Evolutionary conservation across 2,113 vertebrate genomes (phyloP), one percentile per base, ranked within the genome.

Genomic region (Microtus pennsylvanicus): DNA sequence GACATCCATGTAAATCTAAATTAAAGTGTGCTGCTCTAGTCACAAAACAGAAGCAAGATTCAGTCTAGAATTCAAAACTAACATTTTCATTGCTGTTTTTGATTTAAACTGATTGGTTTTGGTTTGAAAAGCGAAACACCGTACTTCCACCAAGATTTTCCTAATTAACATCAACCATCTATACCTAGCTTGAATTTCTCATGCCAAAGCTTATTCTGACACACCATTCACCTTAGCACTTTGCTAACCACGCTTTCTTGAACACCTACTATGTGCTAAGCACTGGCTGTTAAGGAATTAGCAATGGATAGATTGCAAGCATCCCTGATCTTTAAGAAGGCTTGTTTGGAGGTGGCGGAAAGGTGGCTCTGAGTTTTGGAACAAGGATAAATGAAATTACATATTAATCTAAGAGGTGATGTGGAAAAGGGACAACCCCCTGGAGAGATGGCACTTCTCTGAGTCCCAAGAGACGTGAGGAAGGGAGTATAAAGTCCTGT

Each of bases 91-190:
- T 76, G 47, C 19, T 38, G 12, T 19, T 6, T 96, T 93, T 89
- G 67, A 94, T 89, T 89, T 86, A 63, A 45, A 92, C 61, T 30
- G 35, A 74, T 88, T 92, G 93, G 38, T 58, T 95, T 88, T 72
- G 90, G 90, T 81, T 93, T 90, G 90, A 81, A 87, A 93, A 82
- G 58, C 1, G 33, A 30, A 72, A 5, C 16, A 72, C 3, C 14
- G 8, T 65, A 75, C 33, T 81, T 91, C 77, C 89, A 72, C 67
- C n/a, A 87, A 19, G 74, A n/a, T 50, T 96, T 94, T 93, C 35
- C n/a, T 89, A 47, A 38, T 47, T 77, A 76, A 52, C 12, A 17
- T n/a, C 50, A 85, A n/a, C 80, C 80, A 90, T 88, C 38, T 35
- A 83, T 75, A 52, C 78, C 95, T 83, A 72, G 77, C 96, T 87